Evolutionary conservation across 35 echinoderm and acorn worm genomes (phyloP).

Genomic region (Apostichopus californicus): DNA sequence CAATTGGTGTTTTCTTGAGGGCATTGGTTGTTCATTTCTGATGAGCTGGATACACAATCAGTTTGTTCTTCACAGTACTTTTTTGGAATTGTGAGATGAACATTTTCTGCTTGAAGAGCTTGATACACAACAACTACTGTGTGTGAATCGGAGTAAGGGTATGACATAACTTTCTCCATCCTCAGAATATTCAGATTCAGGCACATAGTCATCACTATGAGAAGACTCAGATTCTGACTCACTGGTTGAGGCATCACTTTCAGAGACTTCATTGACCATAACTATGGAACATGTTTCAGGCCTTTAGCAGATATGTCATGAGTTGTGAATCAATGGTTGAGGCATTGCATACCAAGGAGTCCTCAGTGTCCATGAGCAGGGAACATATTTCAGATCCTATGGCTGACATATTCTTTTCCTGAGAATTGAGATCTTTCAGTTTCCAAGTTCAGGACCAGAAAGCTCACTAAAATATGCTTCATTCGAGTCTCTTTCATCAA

Average conservation of each 20-base stretch:
- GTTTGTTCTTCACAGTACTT: background rate
- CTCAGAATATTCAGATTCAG: conserved; percentile 13
- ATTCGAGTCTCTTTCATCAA: too few species aligned
- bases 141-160: conserved; percentile 7
- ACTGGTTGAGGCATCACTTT: background rate
- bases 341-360: too few species aligned
- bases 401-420: too few species aligned
- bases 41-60: conserved; percentile 27
- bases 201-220: background rate
- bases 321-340: background rate
- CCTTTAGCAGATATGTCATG: background rate
- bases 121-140: background rate
- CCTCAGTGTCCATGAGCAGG: background rate
- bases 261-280: background rate
- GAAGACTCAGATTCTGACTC: background rate
- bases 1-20: background rate
- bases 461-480: too few species aligned
- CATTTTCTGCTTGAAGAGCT: background rate
- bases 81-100: background rate
- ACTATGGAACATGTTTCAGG: background rate
- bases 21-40: background rate
- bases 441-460: too few species aligned
- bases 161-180: conserved; percentile 1
- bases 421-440: too few species aligned
- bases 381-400: too few species aligned